Conservation (phyloP, 2,797 vertebrate species). For the Manis javanica region DNA sequence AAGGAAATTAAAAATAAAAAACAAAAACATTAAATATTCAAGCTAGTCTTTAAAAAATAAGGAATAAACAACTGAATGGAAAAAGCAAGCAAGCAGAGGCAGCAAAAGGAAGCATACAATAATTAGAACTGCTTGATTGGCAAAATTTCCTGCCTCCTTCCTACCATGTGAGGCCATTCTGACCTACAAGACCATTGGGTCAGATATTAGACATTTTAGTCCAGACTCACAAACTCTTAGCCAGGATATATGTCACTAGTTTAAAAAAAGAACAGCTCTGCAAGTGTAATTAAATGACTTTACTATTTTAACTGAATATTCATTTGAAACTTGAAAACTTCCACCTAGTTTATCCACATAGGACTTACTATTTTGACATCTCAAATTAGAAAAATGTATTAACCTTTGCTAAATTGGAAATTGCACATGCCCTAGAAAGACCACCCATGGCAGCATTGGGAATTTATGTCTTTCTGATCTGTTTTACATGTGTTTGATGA, state of each 20-base stretch:
- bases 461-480: constrained; percentile 87
- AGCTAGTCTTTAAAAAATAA: constrained; percentile 30
- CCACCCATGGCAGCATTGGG: constrained; percentile 81
- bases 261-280: constrained; percentile 12
- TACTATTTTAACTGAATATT: constrained; percentile 58
- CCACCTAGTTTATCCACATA: not conserved
- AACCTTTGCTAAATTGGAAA: constrained; percentile 56
- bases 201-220: not conserved
- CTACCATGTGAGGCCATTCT: not conserved
- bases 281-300: constrained; percentile 75
- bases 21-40: constrained; percentile 32
- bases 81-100: not conserved
- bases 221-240: not conserved
- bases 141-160: not conserved
- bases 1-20: constrained; percentile 11
- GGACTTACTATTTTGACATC: constrained; percentile 62
- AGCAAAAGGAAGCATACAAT: not conserved
- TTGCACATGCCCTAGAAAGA: constrained; percentile 64
- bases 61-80: not conserved
- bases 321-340: constrained; percentile 33
- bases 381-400: constrained; percentile 38
- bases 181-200: not conserved
- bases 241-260: not conserved
- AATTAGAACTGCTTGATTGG: not conserved
- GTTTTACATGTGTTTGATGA: constrained; percentile 91